These are phyloP conservation scores for Pristionchus pacificus DNA, from an alignment of 1,140 invertebrate genomes.

Conservation along the genomic window DNA sequence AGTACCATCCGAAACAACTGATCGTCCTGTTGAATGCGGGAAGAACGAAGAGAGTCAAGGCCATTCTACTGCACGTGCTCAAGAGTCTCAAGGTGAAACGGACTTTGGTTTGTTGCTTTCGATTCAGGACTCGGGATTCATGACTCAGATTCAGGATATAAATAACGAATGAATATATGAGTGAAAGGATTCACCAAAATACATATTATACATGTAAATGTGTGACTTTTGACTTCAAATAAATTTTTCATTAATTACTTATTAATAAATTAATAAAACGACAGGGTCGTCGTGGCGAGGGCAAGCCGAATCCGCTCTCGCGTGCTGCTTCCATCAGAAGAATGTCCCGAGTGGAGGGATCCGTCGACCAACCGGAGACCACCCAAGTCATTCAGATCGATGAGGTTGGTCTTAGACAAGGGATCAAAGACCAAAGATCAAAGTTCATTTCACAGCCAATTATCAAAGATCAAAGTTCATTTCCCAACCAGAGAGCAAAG, in stretches of 20 bases:
- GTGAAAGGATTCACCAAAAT: constrained; percentile 41
- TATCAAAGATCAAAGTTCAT: neutral
- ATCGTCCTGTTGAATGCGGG: constrained; percentile 98
- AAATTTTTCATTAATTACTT: no score
- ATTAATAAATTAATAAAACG: no score
- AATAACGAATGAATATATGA: constrained; percentile 53
- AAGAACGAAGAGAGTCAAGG: constrained; percentile 93
- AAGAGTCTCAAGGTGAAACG: constrained; percentile 61
- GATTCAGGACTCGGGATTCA: neutral
- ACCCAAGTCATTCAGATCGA: neutral
- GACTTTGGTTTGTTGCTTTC: neutral
- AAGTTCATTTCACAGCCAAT: neutral
- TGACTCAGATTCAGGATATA: no score
- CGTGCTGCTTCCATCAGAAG: constrained; percentile 37
- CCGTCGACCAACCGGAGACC: neutral
- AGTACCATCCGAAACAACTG: constrained; percentile 96
- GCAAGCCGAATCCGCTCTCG: constrained; percentile 27
- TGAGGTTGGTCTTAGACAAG: neutral
- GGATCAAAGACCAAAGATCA: neutral
- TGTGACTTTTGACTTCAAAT: constrained; percentile 26
- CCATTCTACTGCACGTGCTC: constrained; percentile 91
- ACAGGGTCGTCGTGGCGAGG: no score
- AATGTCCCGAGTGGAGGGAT: constrained; percentile 64
- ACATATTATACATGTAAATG: constrained; percentile 6
- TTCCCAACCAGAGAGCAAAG: neutral